Evolutionary conservation across 2,113 vertebrate species (phyloP).

Genomic region (Hipposideros armiger): DNA sequence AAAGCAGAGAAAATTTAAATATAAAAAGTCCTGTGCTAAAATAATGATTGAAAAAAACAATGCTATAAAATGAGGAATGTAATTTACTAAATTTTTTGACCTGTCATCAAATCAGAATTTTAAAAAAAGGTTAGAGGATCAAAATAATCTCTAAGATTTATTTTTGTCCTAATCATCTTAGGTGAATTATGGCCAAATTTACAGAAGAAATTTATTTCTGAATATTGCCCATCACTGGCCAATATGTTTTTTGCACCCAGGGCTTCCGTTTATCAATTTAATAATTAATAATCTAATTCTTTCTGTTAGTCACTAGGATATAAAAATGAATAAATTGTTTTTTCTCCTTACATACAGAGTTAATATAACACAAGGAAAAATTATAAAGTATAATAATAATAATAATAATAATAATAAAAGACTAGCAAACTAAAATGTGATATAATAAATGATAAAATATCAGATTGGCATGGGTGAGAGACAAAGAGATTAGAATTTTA

Average conservation of each 20-base stretch:
- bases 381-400: background rate
- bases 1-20: background rate
- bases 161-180: background rate
- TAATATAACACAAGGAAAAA: background rate
- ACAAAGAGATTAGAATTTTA: background rate
- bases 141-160: constrained; percentile 19
- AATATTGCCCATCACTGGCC: background rate
- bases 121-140: background rate
- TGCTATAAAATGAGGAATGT: background rate
- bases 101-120: background rate
- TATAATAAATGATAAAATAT: background rate
- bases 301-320: background rate
- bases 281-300: background rate
- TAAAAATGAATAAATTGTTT: background rate
- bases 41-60: background rate
- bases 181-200: background rate
- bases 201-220: background rate
- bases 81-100: background rate
- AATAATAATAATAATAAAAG: background rate
- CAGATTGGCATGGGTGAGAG: background rate
- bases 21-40: background rate
- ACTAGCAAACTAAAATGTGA: background rate
- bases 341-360: background rate
- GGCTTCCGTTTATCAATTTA: background rate
- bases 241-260: background rate